These are phyloP conservation scores for Zingel zingel DNA, from an alignment of 2,113 vertebrate genomes.

Conservation along the genomic window DNA sequence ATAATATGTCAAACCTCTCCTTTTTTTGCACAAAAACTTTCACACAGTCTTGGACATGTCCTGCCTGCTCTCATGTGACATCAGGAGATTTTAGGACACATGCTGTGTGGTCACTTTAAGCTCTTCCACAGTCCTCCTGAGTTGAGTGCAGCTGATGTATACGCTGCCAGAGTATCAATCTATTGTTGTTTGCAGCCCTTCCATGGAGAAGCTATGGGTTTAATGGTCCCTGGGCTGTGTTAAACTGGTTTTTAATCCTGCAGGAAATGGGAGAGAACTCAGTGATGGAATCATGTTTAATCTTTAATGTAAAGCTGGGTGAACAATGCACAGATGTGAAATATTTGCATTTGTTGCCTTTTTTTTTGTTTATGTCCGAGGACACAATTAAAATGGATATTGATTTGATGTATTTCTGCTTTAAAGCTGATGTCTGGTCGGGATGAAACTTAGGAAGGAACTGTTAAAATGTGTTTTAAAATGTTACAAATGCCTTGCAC, in stretches of 20 bases:
- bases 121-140: constrained; percentile 12
- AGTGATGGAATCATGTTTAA: constrained; percentile 41
- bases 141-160: constrained; percentile 49
- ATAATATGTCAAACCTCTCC: not conserved
- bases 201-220: constrained; percentile 59
- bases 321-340: constrained; percentile 24
- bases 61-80: not conserved
- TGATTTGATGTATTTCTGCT: not conserved
- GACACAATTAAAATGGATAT: not conserved
- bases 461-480: not conserved
- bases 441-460: not conserved
- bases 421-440: not conserved
- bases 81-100: not conserved
- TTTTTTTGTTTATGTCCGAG: not conserved
- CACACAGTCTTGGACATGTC: not conserved
- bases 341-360: constrained; percentile 15
- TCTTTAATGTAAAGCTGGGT: constrained; percentile 52
- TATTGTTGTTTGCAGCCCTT: constrained; percentile 53
- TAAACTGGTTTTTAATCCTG: constrained; percentile 63
- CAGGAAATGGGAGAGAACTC: constrained; percentile 37
- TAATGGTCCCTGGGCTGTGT: constrained; percentile 58
- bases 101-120: constrained; percentile 45
- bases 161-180: constrained; percentile 41
- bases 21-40: not conserved
- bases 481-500: not conserved